These are phyloP conservation scores for Paramormyrops kingsleyae DNA, from an alignment of 2,113 vertebrate species.

Conservation along the genomic window DNA sequence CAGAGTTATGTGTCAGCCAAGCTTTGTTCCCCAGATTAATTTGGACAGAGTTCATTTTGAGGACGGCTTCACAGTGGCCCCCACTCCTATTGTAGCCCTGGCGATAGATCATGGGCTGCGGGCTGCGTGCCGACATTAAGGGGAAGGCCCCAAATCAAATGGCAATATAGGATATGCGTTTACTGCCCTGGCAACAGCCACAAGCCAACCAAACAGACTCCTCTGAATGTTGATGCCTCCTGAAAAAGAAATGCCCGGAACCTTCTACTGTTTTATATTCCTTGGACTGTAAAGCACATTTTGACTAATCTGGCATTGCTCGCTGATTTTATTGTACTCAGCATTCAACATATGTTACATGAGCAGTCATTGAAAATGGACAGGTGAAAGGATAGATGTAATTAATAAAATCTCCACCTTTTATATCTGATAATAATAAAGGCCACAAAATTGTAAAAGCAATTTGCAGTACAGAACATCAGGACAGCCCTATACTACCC, in stretches of 20 bases:
- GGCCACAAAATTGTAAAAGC: not conserved
- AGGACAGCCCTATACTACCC: not conserved
- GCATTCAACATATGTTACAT: not conserved
- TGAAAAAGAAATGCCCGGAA: not conserved
- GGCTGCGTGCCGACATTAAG: slow-evolving; percentile 31
- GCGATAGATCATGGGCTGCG: slow-evolving; percentile 43
- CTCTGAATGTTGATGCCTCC: not conserved
- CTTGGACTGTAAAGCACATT: not conserved
- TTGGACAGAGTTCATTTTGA: slow-evolving; percentile 44
- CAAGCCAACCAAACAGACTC: slow-evolving; percentile 12
- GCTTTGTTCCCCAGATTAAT: slow-evolving; percentile 35
- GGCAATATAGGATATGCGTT: slow-evolving; percentile 17
- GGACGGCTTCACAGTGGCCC: slow-evolving; percentile 25
- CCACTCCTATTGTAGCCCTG: slow-evolving; percentile 33
- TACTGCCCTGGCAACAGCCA: slow-evolving; percentile 36
- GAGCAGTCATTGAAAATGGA: not conserved
- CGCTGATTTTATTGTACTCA: not conserved
- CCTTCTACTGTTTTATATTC: not conserved
- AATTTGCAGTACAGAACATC: not conserved
- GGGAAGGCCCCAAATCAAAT: slow-evolving; percentile 37
- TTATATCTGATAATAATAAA: not conserved
- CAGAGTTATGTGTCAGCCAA: slow-evolving; percentile 20
- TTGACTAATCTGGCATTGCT: not conserved
- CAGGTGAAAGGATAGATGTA: not conserved
- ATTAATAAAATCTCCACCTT: not conserved